Percentiles rank a stretch among this genome's conserved stretches.
Conservation (phyloP, 2,797 vertebrate genomes). For the Tauraco hartlaubi region DNA sequence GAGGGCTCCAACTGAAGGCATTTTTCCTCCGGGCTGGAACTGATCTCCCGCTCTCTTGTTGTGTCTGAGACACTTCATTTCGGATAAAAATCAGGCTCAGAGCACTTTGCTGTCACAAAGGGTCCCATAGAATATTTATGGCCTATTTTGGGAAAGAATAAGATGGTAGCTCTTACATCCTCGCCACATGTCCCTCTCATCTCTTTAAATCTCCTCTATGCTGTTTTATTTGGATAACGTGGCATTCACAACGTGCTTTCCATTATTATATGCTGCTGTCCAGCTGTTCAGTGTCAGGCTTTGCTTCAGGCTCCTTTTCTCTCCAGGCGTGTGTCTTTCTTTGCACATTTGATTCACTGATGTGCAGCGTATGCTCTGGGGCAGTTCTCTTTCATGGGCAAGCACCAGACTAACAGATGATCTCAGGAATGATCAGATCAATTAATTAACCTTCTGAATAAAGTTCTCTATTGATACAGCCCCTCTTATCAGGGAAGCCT, state of each 20-base stretch:
- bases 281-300: conserved; percentile 66
- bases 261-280: conserved; percentile 58
- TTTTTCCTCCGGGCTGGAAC: background rate
- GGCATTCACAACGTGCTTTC: conserved; percentile 13
- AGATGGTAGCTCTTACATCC: conserved; percentile 36
- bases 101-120: conserved; percentile 11
- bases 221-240: conserved; percentile 48
- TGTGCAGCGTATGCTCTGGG: conserved; percentile 21
- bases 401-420: conserved; percentile 57
- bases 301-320: conserved; percentile 60
- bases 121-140: conserved; percentile 32
- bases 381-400: conserved; percentile 56
- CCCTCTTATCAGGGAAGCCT: conserved; percentile 72
- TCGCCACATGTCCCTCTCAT: conserved; percentile 42
- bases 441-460: conserved; percentile 73
- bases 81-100: conserved; percentile 11
- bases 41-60: background rate
- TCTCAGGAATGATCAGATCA: conserved; percentile 69
- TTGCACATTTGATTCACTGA: conserved; percentile 35
- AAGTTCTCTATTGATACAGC: conserved; percentile 65
- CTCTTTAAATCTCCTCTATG: conserved; percentile 42
- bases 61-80: background rate
- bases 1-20: background rate
- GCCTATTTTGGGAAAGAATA: conserved; percentile 27
- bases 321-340: conserved; percentile 49